Base-by-base conservation (phyloP, 2,113 vertebrate genomes). In the Arenaria interpres region DNA sequence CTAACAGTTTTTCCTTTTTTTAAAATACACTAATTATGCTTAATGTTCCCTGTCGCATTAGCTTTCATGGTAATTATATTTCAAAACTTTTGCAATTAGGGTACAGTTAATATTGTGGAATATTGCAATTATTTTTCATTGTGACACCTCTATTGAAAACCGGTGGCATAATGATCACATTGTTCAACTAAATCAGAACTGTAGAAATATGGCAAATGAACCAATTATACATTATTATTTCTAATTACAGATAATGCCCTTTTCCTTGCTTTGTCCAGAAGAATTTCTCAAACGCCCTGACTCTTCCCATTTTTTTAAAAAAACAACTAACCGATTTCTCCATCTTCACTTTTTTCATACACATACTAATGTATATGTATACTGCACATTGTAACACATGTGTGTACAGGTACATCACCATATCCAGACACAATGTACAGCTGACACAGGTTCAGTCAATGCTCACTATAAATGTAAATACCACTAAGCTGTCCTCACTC, bases 121-220 rank as follows among this genome's bases (percentile, higher is more conserved):
- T 98, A 98, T 98, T 98, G 98, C 98, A 98, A 98, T 98, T 98
- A 98, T 98, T 98, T 98, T 98, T 98, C 98, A 98, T 98, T 98
- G 98, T 98, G 98, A 98, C 98, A 98, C 98, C 98, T 98, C 98
- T 97, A 98, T 98, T 98, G 98, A 98, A 98, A 98, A 98, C 97
- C 94, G 97, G 98, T 98, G 98, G 98, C 97, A 98, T 98, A 98
- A 98, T 98, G 98, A 98, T 98, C 97, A 96, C 98, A 98, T 98
- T 98, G 98, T 98, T 98, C 98, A 98, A 97, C 97, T 98, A 98
- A 98, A 98, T 98, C 98, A 98, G 97, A 98, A 98, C 98, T 98
- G 98, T 94, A 98, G 98, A 98, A 98, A 98, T 98, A 98, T 97
- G 97, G 98, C 98, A 98, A 98, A 98, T 98, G 98, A 98, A 98